Base-by-base conservation (phyloP, 2,797 vertebrate species). In the Botia kubotai region DNA sequence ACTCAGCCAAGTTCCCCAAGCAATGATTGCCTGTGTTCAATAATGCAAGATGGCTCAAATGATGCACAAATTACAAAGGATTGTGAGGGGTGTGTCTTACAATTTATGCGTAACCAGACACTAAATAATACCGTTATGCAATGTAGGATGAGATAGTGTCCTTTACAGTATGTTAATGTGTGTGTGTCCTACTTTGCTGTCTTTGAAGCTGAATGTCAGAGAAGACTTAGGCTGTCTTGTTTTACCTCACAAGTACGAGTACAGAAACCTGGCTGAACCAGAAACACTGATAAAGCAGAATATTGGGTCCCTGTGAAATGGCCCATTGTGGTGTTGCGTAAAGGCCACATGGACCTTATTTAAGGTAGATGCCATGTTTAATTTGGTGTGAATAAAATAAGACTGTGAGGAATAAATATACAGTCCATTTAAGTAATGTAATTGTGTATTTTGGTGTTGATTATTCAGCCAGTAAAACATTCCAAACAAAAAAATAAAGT, bases 31-130 rank as follows among this genome's bases (percentile, higher is more conserved):
- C 21, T 69, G 36, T 26, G n/a, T 52, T 21, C 46, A 67, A 68
- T 10, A 11, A 12, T 39, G 23, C 16, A 48, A 77, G 53, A 33
- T 21, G 5, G 14, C 36, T 21, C 53, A 60, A 69, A 73, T 13
- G 62, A 46, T 62, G 71, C 19, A 62, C 60, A 81, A 79, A 82
- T 83, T 83, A 77, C 57, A 86, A 70, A 74, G 77, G 17, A 69
- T 43, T 66, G 52, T 66, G 7, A 23, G 72, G 70, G 81, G 75
- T 67, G 68, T 62, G 82, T 79, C 72, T 70, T 52, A 16, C 11
- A 6, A 46, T 66, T 60, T 50, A 33, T 36, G 52, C 57, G 48
- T 58, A 68, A 60, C 14, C 50, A 62, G 43, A 79, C 68, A 48
- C 43, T 48, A 60, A 75, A 72, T 66, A 63, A 78, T 50, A 65